Base-by-base conservation (phyloP, 2,113 vertebrate species). In the Muscicapa adusta region DNA sequence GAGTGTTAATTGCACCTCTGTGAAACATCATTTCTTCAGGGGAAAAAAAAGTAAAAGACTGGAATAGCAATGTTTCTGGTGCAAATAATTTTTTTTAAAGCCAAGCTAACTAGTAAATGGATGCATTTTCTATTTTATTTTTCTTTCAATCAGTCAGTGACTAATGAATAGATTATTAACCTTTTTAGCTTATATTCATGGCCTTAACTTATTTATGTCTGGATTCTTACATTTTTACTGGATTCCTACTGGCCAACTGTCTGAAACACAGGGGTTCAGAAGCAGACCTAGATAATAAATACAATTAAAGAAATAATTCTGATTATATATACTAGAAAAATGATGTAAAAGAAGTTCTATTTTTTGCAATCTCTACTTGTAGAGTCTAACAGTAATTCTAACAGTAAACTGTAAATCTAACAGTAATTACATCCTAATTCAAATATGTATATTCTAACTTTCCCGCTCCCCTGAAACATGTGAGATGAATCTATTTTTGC, bases 311-410 rank as follows among this genome's bases (percentile, higher is more conserved):
- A 63, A 56, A 31, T 60, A 0, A 18, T 33, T 89, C 10, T 36
- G 19, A 60, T 60, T 51, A n/a, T 12, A 48, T 16, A 5, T n/a
- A 40, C 23, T n/a, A 12, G 4, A 22, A 82, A 80, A 74, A 74
- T 12, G 0, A 50, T 50, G 2, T 2, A 60, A 77, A 85, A 43
- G 1, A 28, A 42, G 1, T 28, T 62, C 4, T 65, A 8, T 8
- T 56, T 76, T 45, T 57, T 40, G 7, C 8, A 45, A 31, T 25
- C 1, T 29, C 4, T 67, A 6, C 43, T 80, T 53, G 4, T 57
- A 57, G 50, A 28, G 28, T 62, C 16, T 67, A 53, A 62, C 48
- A 26, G 1, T 43, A 40, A 67, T 50, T 67, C 15, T 29, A 51
- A 51, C 15, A 51, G 16, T 10, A 51, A 51, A 51, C 29, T 51